Evolutionary conservation across 2,888 invertebrate species (phyloP).

Genomic region (Ephialtes manifestator): DNA sequence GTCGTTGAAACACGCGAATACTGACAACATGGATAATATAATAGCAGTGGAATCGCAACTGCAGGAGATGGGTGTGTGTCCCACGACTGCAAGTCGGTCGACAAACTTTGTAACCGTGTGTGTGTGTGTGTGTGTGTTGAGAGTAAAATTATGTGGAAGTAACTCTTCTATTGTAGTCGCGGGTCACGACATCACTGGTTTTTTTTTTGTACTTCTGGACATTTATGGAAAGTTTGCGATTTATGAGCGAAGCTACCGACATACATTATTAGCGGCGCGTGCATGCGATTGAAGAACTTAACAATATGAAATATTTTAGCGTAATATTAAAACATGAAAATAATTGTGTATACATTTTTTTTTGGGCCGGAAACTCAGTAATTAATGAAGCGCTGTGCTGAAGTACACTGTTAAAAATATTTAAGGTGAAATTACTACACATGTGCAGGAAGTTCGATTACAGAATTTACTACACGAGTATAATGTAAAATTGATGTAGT

Average conservation of each 20-base stretch:
- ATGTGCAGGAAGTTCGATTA: too few species aligned
- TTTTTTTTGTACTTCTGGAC: background rate
- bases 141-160: background rate
- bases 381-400: too few species aligned
- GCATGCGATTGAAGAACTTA: too few species aligned
- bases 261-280: too few species aligned
- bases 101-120: background rate
- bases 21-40: constrained; percentile 15
- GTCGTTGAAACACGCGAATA: constrained; percentile 47
- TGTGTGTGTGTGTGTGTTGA: background rate
- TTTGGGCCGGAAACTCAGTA: too few species aligned
- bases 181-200: background rate
- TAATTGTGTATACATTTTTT: too few species aligned
- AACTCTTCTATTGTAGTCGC: background rate
- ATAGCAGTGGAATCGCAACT: constrained; percentile 17
- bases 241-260: background rate
- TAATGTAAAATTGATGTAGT: too few species aligned
- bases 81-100: background rate
- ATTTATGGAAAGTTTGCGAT: constrained; percentile 12
- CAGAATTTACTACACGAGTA: too few species aligned
- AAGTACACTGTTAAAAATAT: too few species aligned
- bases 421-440: too few species aligned
- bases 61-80: background rate
- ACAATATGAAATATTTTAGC: too few species aligned
- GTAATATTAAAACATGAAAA: too few species aligned